Evolutionary conservation across 2,888 invertebrate species (phyloP).

Genomic region (Phymatocera aterrima): DNA sequence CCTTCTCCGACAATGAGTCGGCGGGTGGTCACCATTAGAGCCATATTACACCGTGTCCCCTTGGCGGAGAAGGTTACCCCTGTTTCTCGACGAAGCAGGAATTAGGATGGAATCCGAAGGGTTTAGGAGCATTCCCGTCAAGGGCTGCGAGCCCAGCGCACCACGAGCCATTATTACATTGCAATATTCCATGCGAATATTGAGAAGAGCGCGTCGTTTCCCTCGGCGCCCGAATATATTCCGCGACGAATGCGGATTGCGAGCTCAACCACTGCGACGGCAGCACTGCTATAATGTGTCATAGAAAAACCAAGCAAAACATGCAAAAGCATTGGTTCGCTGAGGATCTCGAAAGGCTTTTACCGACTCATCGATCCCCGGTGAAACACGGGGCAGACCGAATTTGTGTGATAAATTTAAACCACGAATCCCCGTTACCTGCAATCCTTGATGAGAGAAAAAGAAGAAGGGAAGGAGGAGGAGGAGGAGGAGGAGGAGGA

Average conservation of each 20-base stretch:
- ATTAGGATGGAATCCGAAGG: conserved; percentile 5
- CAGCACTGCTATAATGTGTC: background rate
- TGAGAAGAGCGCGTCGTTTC: background rate
- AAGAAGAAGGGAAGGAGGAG: too few relatives aligned
- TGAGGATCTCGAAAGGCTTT: too few relatives aligned
- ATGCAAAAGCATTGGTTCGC: background rate
- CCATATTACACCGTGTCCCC: background rate
- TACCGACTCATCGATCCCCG: too few relatives aligned
- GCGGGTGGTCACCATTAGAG: background rate
- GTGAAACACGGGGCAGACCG: too few relatives aligned
- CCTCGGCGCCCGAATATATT: background rate
- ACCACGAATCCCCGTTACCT: too few relatives aligned
- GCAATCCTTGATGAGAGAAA: too few relatives aligned
- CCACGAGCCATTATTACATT: background rate
- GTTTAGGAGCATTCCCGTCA: background rate
- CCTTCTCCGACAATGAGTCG: background rate
- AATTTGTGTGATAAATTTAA: too few relatives aligned
- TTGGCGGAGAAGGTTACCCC: background rate
- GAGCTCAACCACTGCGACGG: too few relatives aligned
- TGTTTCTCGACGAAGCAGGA: background rate
- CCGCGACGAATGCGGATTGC: too few relatives aligned
- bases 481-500: too few relatives aligned
- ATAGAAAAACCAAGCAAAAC: background rate
- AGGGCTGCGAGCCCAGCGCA: background rate
- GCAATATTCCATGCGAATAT: background rate